These are phyloP conservation scores for Ophion slaviceki DNA, from an alignment of 2,888 invertebrate species.

Conservation along the genomic window DNA sequence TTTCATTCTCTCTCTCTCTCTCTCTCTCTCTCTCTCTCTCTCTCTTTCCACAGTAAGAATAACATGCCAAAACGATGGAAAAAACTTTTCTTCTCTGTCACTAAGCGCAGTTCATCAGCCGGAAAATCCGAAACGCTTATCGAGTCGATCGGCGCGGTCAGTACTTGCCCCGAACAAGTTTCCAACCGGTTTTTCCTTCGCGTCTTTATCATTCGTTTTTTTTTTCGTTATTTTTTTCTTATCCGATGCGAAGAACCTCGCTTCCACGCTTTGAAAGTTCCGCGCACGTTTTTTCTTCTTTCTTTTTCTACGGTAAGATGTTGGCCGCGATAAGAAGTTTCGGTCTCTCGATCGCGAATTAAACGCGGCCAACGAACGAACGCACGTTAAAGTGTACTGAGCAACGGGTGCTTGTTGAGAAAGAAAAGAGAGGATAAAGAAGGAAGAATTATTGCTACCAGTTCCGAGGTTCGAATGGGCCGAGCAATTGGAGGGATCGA, in stretches of 20 bases:
- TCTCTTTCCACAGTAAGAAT: background rate
- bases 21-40: background rate
- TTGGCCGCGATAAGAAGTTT: conserved; percentile 17
- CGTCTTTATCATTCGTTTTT: background rate
- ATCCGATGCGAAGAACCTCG: conserved; percentile 8
- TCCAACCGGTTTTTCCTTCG: background rate
- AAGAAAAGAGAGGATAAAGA: background rate
- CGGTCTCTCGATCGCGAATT: background rate
- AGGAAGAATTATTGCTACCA: background rate
- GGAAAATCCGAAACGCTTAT: conserved; percentile 26
- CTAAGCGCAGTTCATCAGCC: background rate
- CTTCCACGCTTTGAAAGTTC: conserved; percentile 1
- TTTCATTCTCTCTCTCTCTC: background rate
- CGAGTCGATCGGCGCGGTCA: background rate
- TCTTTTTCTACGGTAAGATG: background rate
- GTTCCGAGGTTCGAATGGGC: background rate
- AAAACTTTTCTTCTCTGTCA: conserved; percentile 5
- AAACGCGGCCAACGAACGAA: background rate
- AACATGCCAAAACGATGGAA: background rate
- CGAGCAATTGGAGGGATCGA: too few species aligned
- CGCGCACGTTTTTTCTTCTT: background rate
- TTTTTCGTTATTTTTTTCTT: background rate
- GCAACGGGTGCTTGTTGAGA: background rate
- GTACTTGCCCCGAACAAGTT: background rate
- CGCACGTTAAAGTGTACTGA: background rate